Evolutionary conservation across 1,140 invertebrate species (phyloP).

Genomic region (Halyomorpha halys): DNA sequence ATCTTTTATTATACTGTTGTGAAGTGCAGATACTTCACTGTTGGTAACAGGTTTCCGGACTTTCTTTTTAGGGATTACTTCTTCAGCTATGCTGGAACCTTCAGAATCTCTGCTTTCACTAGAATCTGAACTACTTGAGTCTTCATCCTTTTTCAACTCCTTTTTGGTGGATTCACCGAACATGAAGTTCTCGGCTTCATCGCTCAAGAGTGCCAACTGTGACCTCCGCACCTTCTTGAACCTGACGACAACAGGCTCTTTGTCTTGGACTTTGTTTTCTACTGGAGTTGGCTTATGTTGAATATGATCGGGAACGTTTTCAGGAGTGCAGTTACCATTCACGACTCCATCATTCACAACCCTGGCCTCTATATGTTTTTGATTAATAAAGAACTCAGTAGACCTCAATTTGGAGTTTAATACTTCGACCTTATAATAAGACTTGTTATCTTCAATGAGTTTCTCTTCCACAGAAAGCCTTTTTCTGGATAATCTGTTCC

Average conservation of each 20-base stretch:
- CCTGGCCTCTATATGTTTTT: slow-evolving; percentile 30
- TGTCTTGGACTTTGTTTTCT: slow-evolving; percentile 23
- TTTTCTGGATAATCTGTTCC: slow-evolving; percentile 32
- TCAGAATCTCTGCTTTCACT: slow-evolving; percentile 19
- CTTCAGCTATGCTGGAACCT: slow-evolving; percentile 1
- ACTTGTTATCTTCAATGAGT: slow-evolving; percentile 48
- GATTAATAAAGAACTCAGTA: slow-evolving; percentile 40
- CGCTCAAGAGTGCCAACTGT: slow-evolving; percentile 59
- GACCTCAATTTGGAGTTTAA: slow-evolving; percentile 56
- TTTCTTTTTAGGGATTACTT: slow-evolving; percentile 17
- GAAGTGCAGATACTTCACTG: no score
- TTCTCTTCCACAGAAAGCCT: slow-evolving; percentile 46
- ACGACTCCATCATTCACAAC: slow-evolving; percentile 17
- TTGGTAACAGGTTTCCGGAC: not conserved
- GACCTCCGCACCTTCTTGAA: slow-evolving; percentile 49
- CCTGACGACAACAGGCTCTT: slow-evolving; percentile 51
- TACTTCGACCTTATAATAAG: slow-evolving; percentile 63
- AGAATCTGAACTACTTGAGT: not conserved
- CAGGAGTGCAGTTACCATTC: not conserved
- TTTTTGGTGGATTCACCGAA: slow-evolving; percentile 52
- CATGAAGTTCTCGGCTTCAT: slow-evolving; percentile 74
- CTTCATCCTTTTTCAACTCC: slow-evolving; percentile 32
- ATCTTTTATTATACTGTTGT: no score
- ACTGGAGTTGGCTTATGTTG: not conserved
- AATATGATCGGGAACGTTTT: not conserved